These are phyloP conservation scores for Dendropsophus ebraccatus DNA, from an alignment of 2,113 vertebrate genomes.

Conservation along the genomic window DNA sequence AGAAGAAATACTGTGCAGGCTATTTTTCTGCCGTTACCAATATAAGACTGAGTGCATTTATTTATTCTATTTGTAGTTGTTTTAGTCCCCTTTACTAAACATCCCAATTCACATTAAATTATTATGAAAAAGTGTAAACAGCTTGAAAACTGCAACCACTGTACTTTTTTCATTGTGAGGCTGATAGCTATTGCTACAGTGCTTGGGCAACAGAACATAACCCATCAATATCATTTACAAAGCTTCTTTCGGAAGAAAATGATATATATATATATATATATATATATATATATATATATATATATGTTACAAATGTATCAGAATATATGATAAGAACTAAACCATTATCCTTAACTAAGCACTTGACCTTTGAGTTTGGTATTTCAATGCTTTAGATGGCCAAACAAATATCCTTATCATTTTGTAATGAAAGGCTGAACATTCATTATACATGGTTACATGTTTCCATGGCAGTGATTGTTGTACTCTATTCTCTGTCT, in stretches of 20 bases:
- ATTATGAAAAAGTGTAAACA: constrained; percentile 5
- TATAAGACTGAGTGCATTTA: neutral
- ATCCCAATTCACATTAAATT: neutral
- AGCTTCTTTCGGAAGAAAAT: too few relatives aligned
- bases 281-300: too few relatives aligned
- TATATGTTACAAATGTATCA: too few relatives aligned
- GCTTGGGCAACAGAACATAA: neutral
- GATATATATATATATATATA: too few relatives aligned
- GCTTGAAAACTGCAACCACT: constrained; percentile 15
- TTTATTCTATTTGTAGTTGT: neutral
- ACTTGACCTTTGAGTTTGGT: neutral
- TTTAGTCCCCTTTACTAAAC: neutral
- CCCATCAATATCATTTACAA: neutral
- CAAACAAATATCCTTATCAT: neutral
- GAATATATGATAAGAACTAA: too few relatives aligned
- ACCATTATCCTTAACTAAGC: neutral
- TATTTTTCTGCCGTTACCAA: neutral
- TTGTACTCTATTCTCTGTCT: neutral
- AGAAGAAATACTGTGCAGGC: neutral
- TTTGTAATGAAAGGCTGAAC: neutral
- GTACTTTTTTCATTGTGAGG: constrained; percentile 22
- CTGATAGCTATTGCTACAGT: neutral
- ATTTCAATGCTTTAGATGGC: neutral
- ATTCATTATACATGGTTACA: neutral
- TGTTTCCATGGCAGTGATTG: neutral